A percentile compares a stretch with the other conserved stretches of the same genome.
Conservation (phyloP, 2,113 vertebrate species). For the Chiloscyllium plagiosum region DNA sequence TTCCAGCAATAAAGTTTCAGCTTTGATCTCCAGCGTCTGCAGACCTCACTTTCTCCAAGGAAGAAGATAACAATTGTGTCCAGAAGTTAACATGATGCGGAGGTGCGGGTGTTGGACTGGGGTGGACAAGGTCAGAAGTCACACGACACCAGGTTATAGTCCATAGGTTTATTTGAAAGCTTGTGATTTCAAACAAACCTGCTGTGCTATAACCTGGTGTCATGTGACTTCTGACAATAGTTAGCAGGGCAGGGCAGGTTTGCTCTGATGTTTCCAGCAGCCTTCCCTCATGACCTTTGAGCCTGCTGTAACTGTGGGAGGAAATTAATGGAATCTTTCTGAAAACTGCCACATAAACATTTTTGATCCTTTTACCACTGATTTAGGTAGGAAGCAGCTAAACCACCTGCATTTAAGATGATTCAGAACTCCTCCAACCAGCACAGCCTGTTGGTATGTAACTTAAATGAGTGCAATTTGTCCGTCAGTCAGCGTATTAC, state of each 20-base stretch:
- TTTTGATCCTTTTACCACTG: not conserved
- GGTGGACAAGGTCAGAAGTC: too few relatives aligned
- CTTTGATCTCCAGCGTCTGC: too few relatives aligned
- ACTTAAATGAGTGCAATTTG: not conserved
- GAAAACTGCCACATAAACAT: not conserved
- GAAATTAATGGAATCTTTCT: not conserved
- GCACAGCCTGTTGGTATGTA: not conserved
- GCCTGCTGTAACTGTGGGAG: not conserved
- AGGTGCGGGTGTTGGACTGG: too few relatives aligned
- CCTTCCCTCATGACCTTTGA: not conserved
- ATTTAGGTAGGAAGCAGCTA: not conserved
- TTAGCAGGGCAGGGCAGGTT: not conserved
- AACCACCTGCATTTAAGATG: not conserved
- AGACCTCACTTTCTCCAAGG: too few relatives aligned
- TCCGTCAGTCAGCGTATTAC: not conserved
- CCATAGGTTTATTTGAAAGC: too few relatives aligned
- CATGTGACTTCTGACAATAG: not conserved
- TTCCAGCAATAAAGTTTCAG: too few relatives aligned
- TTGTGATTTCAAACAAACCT: too few relatives aligned
- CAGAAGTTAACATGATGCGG: too few relatives aligned
- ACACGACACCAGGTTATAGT: too few relatives aligned
- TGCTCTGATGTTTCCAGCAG: not conserved
- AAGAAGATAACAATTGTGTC: not conserved
- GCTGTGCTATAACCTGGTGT: too few relatives aligned
- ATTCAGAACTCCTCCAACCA: not conserved